phyloP scores from a whole-genome alignment of 2,113 vertebrate genomes.

The Muscicapa adusta region DNA sequence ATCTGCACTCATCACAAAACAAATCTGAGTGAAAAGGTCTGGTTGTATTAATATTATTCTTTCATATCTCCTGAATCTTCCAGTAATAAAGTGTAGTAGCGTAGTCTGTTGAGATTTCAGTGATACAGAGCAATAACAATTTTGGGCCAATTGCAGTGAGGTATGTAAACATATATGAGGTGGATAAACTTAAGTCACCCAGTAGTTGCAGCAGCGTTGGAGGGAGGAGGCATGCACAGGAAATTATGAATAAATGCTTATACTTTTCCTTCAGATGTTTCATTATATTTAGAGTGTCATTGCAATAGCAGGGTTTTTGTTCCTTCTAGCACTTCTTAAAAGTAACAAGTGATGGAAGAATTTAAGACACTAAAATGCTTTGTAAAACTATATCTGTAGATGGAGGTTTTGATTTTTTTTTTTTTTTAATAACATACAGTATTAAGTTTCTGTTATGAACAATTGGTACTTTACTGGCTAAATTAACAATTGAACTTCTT shows the following conservation, averaged over 20 bases:
- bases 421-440: neutral
- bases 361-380: rapidly evolving
- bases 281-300: neutral
- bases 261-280: neutral
- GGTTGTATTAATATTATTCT: neutral
- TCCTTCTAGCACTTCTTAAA: neutral
- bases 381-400: neutral
- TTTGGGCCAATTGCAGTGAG: neutral
- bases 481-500: neutral
- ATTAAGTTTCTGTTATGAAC: neutral
- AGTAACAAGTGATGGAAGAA: neutral
- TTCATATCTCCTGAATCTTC: neutral
- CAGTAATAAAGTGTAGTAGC: neutral
- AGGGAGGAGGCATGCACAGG: neutral
- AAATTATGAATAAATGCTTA: neutral
- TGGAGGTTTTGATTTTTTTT: neutral
- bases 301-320: neutral
- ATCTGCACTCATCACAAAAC: neutral
- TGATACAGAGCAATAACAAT: neutral
- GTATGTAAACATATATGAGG: neutral
- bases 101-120: neutral
- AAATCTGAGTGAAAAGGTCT: neutral
- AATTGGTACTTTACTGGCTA: neutral
- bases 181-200: neutral
- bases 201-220: neutral